Conservation (phyloP, 2,888 invertebrate species). For the Biston stratarius region DNA sequence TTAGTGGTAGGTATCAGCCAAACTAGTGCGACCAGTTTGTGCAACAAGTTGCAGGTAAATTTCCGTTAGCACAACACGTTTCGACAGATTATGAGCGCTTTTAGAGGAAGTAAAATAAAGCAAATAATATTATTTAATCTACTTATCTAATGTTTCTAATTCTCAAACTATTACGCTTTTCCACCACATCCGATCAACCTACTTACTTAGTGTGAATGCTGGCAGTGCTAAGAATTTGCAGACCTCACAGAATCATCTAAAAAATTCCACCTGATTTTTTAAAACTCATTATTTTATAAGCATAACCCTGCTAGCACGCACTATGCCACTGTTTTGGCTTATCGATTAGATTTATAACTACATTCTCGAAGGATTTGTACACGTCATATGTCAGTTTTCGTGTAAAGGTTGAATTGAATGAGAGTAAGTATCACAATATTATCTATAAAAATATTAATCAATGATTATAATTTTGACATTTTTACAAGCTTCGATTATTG, state of each 20-base stretch:
- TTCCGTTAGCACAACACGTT: slow-evolving; percentile 12
- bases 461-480: no score
- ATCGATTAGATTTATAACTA: not conserved
- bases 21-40: slow-evolving; percentile 14
- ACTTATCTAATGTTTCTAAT: not conserved
- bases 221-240: no score
- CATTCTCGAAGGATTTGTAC: no score
- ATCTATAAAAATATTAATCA: no score
- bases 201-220: not conserved
- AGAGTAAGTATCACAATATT: not conserved
- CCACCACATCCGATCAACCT: not conserved
- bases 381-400: not conserved
- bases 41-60: slow-evolving; percentile 15
- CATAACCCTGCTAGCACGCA: not conserved
- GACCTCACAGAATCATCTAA: no score
- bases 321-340: not conserved
- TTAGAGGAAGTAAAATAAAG: slow-evolving; percentile 4
- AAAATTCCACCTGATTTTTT: no score
- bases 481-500: no score
- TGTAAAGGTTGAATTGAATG: not conserved
- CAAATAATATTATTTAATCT: slow-evolving; percentile 1
- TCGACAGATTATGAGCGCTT: slow-evolving; percentile 11
- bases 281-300: not conserved
- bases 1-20: not conserved
- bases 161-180: not conserved